Evolutionary conservation across 2,113 vertebrate genomes (phyloP).

Genomic region (Hemiscyllium ocellatum): DNA sequence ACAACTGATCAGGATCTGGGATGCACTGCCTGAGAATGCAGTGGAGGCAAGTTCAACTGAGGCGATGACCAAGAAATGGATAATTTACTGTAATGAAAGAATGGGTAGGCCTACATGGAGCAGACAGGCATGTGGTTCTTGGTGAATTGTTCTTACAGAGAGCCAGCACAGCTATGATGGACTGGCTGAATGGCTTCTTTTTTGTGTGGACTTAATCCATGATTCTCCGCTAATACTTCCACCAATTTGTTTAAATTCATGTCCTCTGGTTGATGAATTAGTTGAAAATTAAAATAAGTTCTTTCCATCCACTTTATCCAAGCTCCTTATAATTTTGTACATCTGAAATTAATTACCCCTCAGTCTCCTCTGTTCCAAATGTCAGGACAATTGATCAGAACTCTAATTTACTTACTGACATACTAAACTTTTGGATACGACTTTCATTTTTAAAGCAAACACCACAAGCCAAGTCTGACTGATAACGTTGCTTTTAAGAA

Average conservation of each 20-base stretch:
- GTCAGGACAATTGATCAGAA: too few relatives aligned
- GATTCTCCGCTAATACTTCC: not conserved
- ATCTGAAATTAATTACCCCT: not conserved
- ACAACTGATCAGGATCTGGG: too few relatives aligned
- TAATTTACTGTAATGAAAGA: not conserved
- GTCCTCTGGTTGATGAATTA: not conserved
- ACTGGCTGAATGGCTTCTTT: not conserved
- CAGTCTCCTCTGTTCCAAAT: not conserved
- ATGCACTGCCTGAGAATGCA: not conserved
- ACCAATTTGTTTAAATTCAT: not conserved
- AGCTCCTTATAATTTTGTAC: too few relatives aligned
- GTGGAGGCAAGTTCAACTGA: not conserved
- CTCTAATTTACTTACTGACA: too few relatives aligned
- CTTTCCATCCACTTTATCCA: not conserved
- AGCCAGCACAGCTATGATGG: not conserved
- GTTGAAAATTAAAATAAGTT: not conserved
- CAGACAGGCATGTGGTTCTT: too few relatives aligned
- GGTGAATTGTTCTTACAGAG: too few relatives aligned
- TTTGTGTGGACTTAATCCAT: not conserved
- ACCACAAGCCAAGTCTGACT: too few relatives aligned
- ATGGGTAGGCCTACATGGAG: too few relatives aligned
- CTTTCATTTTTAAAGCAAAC: too few relatives aligned
- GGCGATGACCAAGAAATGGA: not conserved
- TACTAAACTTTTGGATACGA: too few relatives aligned
- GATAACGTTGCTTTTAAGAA: too few relatives aligned